Conservation (phyloP, 2,113 vertebrate genomes). For the Rissa tridactyla region DNA sequence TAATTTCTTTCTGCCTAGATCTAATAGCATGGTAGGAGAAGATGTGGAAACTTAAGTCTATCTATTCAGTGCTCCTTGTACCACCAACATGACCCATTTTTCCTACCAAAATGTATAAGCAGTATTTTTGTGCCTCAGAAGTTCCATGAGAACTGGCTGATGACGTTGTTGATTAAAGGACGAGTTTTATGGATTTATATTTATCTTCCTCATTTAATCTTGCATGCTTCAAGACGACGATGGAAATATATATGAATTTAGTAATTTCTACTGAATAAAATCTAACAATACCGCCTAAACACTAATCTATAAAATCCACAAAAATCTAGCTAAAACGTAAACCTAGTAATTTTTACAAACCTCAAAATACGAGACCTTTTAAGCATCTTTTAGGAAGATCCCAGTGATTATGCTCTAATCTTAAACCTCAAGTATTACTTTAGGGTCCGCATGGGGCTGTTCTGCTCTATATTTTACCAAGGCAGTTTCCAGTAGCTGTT, state of each 20-base stretch:
- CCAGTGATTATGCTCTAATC: not conserved
- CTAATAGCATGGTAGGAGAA: not conserved
- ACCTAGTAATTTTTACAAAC: not conserved
- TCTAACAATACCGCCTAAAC: not conserved
- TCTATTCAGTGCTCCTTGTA: not conserved
- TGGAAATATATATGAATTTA: not conserved
- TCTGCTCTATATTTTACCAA: not conserved
- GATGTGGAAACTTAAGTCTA: not conserved
- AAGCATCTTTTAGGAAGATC: not conserved
- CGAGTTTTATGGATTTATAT: not conserved
- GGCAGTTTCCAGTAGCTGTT: not conserved
- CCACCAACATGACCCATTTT: not conserved
- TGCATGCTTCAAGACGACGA: not conserved
- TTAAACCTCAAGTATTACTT: not conserved
- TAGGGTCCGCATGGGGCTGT: not conserved
- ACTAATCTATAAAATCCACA: not conserved
- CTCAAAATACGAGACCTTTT: not conserved
- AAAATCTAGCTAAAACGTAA: not conserved
- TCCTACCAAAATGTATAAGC: not conserved
- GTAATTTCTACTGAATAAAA: not conserved
- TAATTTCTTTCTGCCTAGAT: not conserved
- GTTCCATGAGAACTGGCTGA: not conserved
- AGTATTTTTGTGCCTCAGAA: not conserved
- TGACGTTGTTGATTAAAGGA: not conserved
- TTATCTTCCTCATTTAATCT: not conserved